Percentiles rank a stretch among this genome's conserved stretches.
phyloP scores from a whole-genome alignment of 2,797 vertebrate genomes.

The Paratrypauchen microcephalus region DNA sequence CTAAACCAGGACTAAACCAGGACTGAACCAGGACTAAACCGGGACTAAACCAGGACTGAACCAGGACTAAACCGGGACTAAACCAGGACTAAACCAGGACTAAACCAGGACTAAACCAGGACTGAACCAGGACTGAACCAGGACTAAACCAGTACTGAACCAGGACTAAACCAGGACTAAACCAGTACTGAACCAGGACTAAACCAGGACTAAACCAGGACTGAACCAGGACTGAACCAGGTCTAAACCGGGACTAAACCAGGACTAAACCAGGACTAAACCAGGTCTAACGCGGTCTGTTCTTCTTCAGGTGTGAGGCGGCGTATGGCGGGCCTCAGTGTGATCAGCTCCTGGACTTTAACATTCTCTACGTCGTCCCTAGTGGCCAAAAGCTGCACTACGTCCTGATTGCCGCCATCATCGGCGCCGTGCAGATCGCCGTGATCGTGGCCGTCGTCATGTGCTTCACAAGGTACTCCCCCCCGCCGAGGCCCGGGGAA shows the following conservation, averaged over 20 bases:
- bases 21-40: background rate
- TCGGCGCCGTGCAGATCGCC: conserved; percentile 96
- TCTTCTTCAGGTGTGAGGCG: conserved; percentile 78
- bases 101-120: background rate
- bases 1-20: background rate
- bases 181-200: background rate
- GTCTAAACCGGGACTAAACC: background rate
- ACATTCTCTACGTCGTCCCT: conserved; percentile 97
- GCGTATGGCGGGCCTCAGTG: conserved; percentile 94
- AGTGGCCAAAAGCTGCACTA: conserved; percentile 98
- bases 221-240: background rate
- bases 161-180: background rate
- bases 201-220: background rate
- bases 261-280: background rate
- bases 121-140: background rate
- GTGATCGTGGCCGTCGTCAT: conserved; percentile 98
- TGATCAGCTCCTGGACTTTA: conserved; percentile 93
- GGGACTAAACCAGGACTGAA: background rate
- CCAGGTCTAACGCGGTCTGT: background rate
- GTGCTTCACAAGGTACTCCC: conserved; percentile 93
- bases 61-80: background rate
- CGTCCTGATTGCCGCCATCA: conserved; percentile 96
- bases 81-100: background rate
- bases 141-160: background rate
- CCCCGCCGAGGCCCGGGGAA: too few species aligned